These are phyloP conservation scores for Timema podura DNA, from an alignment of 2,888 invertebrate species.

Conservation along the genomic window DNA sequence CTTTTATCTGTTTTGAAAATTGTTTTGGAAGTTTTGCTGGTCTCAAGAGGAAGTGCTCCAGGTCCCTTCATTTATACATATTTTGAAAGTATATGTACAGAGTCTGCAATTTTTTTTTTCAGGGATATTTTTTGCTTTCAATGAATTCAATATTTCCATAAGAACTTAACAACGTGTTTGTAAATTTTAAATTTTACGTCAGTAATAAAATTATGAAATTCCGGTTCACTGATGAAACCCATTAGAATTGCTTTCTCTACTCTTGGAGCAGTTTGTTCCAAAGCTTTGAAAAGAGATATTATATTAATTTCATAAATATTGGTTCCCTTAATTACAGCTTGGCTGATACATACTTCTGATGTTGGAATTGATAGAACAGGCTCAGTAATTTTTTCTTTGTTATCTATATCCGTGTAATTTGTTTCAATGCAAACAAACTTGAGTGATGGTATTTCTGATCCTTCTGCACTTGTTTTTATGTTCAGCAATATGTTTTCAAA, in stretches of 20 bases:
- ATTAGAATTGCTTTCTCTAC: background rate
- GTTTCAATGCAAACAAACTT: slow-evolving; percentile 12
- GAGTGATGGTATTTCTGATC: slow-evolving; percentile 7
- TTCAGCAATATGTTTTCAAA: background rate
- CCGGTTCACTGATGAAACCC: background rate
- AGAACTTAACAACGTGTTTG: slow-evolving; percentile 10
- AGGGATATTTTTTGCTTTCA: background rate
- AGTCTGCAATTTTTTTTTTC: background rate
- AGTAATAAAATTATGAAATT: slow-evolving; percentile 3
- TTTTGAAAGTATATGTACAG: background rate
- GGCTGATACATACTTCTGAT: background rate
- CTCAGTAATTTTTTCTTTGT: background rate
- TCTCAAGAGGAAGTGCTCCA: background rate
- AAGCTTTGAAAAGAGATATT: slow-evolving; percentile 3
- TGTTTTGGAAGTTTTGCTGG: too few relatives aligned
- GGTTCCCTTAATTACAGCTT: background rate
- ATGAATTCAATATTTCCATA: background rate
- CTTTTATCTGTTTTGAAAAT: too few relatives aligned
- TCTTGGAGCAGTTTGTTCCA: background rate
- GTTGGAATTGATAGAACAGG: background rate
- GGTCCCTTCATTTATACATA: background rate
- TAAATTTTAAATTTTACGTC: background rate
- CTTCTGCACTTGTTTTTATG: slow-evolving; percentile 1
- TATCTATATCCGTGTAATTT: background rate
- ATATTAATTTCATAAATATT: background rate